A percentile compares a stretch with the other conserved stretches of the same genome.
These are phyloP conservation scores for Cairina moschata DNA, from an alignment of 2,113 vertebrate species.

Conservation along the genomic window DNA sequence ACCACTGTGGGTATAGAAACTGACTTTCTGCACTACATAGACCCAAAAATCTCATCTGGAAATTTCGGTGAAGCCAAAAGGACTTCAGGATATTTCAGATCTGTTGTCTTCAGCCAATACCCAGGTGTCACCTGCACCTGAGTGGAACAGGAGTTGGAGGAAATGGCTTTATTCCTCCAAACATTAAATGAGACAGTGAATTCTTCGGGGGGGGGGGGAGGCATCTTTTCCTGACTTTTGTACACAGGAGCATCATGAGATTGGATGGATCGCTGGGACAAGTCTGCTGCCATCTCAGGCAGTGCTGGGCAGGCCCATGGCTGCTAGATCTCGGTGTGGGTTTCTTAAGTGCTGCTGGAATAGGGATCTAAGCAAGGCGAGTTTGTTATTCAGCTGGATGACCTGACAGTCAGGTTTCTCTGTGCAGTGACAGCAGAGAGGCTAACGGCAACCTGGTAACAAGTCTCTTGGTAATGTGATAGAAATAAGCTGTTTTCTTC, in stretches of 20 bases:
- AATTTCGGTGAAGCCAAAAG: background rate
- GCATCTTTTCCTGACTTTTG: background rate
- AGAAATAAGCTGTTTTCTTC: background rate
- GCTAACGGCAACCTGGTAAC: background rate
- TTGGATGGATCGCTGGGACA: background rate
- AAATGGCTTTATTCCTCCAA: background rate
- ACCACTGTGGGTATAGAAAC: background rate
- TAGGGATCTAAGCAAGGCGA: background rate
- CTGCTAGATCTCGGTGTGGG: background rate
- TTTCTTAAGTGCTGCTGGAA: background rate
- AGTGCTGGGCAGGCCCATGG: background rate
- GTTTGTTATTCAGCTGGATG: background rate
- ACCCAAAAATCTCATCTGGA: background rate
- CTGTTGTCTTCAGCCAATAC: background rate
- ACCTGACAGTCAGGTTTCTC: background rate
- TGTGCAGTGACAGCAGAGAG: background rate
- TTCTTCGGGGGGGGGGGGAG: background rate
- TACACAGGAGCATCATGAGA: background rate
- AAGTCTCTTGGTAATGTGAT: background rate
- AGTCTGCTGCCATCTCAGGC: background rate
- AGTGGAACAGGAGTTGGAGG: background rate
- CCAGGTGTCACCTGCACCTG: background rate
- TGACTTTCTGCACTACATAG: background rate
- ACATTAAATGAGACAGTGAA: accelerated
- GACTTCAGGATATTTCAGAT: background rate